Evolutionary conservation across 1,140 invertebrate genomes (phyloP), one percentile per base, ranked within the genome.

Genomic region (Diabrotica virgifera): DNA sequence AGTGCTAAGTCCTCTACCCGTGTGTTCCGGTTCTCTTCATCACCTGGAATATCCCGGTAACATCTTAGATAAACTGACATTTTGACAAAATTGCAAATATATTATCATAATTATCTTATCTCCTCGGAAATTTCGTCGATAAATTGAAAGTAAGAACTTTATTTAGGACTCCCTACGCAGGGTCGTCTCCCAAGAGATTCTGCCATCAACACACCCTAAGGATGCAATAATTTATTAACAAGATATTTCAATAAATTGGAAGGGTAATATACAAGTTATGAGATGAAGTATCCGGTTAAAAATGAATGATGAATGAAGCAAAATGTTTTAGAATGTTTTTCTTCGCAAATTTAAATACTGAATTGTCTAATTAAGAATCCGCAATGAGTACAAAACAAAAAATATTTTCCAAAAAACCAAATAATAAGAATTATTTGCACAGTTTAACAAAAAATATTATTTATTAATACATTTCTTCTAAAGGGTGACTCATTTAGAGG

Each of bases 21-120:
- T n/a, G n/a, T 46, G 8, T 46, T 10, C 40, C 40, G 8, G 8
- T 46, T 46, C 8, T n/a, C 8, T n/a, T 46, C 40, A 46, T 46
- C n/a, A 8, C 40, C 40, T 5, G 6, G n/a, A 46, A 46, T 46
- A 46, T 46, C n/a, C n/a, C 40, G 8, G 5, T 46, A 46, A 10
- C n/a, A 10, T 46, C 40, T 46, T 46, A 46, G 8, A 46, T 46
- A 46, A 46, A 46, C 8, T 46, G 40, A 46, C 40, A 46, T 46
- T 46, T 46, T 46, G 40, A 46, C 40, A 46, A 46, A 46, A 46
- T 46, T 46, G n/a, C 40, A 46, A 46, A 46, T 46, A 46, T 46
- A 46, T 46, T 46, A 46, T 8, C 40, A 46, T 46, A 46, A 46
- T 46, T 46, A 46, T 46, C 40, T 46, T 46, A 46, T 46, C 40